Percentiles rank a stretch among this genome's conserved stretches.
These are phyloP conservation scores for human (Homo sapiens) DNA, from an alignment of 2,113 vertebrate species.

Conservation along the genomic window GRCh38 chr18:45398001-45398500, in stretches of 20 bases:
- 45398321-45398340: neutral
- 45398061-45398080: neutral
- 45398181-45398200: neutral
- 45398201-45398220: neutral
- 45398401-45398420: neutral
- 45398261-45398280: neutral
- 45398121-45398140: neutral
- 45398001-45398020: neutral
- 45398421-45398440: neutral
- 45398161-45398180: neutral
- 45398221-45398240: neutral
- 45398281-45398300: neutral
- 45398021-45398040: neutral
- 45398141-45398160: conserved; percentile 4
- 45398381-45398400: neutral
- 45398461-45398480: neutral
- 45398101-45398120: neutral
- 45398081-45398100: neutral
- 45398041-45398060: neutral
- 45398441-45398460: neutral
- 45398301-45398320: neutral
- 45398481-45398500: neutral
- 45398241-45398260: neutral
- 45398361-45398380: neutral
- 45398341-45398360: neutral